Conservation (phyloP, 2,113 vertebrate genomes). For the Pterophyllum scalare region DNA sequence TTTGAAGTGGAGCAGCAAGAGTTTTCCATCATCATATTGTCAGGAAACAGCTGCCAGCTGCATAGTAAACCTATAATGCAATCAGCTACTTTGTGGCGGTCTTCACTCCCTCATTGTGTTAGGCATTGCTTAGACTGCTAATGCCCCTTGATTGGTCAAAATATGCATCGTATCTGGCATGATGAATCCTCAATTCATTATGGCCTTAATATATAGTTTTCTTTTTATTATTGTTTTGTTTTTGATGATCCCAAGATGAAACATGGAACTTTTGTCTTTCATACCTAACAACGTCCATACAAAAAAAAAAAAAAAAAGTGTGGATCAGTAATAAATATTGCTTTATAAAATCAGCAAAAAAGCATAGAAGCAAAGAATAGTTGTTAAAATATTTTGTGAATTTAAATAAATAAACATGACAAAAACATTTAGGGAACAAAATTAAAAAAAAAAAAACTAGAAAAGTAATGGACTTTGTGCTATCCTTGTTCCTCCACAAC, state of each 20-base stretch:
- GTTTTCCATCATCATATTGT: constrained; percentile 72
- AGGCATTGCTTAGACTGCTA: constrained; percentile 41
- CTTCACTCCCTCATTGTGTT: constrained; percentile 44
- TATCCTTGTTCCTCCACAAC: not conserved
- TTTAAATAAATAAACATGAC: not conserved
- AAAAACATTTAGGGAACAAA: not conserved
- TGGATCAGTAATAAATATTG: not conserved
- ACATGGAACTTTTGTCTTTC: not conserved
- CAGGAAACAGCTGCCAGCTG: constrained; percentile 77
- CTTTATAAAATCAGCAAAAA: not conserved
- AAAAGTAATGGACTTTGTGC: not conserved
- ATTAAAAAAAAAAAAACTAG: no score
- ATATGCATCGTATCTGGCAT: constrained; percentile 24
- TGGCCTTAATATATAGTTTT: not conserved
- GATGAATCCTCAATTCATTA: not conserved
- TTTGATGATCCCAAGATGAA: not conserved
- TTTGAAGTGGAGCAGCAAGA: constrained; percentile 64
- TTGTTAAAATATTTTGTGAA: not conserved
- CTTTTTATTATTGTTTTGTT: constrained; percentile 32
- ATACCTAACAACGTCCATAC: not conserved
- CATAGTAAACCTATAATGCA: constrained; percentile 58
- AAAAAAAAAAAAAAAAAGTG: not conserved
- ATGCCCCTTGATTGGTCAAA: constrained; percentile 48
- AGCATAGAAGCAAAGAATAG: not conserved
- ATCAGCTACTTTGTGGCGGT: constrained; percentile 58